Percentiles rank a stretch among this genome's conserved stretches.
Evolutionary conservation across 2,888 invertebrate genomes (phyloP).

Genomic region (Camptogramma bilineatum): DNA sequence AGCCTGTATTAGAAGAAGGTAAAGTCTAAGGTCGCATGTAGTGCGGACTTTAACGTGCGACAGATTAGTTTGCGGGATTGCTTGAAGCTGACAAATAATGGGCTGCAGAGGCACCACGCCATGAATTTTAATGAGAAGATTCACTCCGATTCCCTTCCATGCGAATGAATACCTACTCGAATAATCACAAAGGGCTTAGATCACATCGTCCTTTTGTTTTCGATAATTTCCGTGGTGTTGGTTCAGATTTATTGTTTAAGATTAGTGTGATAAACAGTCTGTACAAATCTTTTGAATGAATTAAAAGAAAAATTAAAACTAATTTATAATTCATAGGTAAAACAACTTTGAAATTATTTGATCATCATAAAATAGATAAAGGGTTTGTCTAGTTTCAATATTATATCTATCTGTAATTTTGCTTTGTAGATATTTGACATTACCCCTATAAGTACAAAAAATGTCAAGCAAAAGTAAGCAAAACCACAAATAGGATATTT

Average conservation of each 20-base stretch:
- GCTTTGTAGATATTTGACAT: too few relatives aligned
- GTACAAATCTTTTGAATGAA: background rate
- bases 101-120: conserved; percentile 56
- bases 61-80: conserved; percentile 49
- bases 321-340: too few relatives aligned
- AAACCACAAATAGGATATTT: too few relatives aligned
- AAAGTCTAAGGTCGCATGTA: conserved; percentile 35
- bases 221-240: conserved; percentile 19
- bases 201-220: conserved; percentile 44
- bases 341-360: too few relatives aligned
- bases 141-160: conserved; percentile 60
- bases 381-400: too few relatives aligned
- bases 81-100: conserved; percentile 60
- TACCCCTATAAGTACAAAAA: too few relatives aligned
- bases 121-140: conserved; percentile 67
- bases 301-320: too few relatives aligned
- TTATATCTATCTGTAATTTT: too few relatives aligned
- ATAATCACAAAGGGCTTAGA: conserved; percentile 61
- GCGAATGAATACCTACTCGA: conserved; percentile 56
- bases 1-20: conserved; percentile 26
- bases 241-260: conserved; percentile 20
- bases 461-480: too few relatives aligned
- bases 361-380: too few relatives aligned
- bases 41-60: conserved; percentile 40
- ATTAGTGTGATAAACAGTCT: background rate